These are phyloP conservation scores for Megaptera novaeangliae DNA, from an alignment of 2,113 vertebrate species.

Conservation along the genomic window DNA sequence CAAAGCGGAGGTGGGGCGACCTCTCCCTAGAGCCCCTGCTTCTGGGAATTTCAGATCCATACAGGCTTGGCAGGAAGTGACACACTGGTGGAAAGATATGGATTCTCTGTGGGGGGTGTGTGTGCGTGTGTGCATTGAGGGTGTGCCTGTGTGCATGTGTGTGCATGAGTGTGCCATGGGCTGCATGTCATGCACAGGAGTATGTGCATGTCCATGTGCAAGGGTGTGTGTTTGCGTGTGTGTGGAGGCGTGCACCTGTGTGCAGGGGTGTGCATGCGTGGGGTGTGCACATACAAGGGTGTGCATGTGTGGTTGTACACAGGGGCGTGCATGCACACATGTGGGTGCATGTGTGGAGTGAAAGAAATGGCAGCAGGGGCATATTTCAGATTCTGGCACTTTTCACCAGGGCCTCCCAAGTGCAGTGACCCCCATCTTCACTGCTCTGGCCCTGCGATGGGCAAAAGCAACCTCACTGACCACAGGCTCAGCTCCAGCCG, in stretches of 20 bases:
- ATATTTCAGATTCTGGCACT: neutral
- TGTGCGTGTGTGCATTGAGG: too few species aligned
- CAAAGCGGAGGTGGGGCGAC: neutral
- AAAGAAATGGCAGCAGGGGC: neutral
- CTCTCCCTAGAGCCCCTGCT: neutral
- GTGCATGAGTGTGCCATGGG: neutral
- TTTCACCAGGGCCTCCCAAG: neutral
- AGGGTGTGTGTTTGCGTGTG: rapidly evolving
- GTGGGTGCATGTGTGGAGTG: too few species aligned
- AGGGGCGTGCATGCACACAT: rapidly evolving
- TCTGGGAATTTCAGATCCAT: neutral
- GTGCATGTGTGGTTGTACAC: rapidly evolving
- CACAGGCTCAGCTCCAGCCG: neutral
- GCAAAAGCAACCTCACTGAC: neutral
- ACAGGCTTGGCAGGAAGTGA: neutral
- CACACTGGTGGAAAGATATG: neutral
- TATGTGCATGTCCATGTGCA: neutral
- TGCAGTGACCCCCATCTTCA: neutral
- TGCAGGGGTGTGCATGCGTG: rapidly evolving
- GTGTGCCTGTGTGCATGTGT: too few species aligned
- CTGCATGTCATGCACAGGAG: neutral
- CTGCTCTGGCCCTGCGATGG: neutral
- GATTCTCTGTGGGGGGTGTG: neutral
- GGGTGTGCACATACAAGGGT: too few species aligned
- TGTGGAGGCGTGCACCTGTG: neutral